Conservation (phyloP, 2,797 vertebrate species). For the Sparus aurata region DNA sequence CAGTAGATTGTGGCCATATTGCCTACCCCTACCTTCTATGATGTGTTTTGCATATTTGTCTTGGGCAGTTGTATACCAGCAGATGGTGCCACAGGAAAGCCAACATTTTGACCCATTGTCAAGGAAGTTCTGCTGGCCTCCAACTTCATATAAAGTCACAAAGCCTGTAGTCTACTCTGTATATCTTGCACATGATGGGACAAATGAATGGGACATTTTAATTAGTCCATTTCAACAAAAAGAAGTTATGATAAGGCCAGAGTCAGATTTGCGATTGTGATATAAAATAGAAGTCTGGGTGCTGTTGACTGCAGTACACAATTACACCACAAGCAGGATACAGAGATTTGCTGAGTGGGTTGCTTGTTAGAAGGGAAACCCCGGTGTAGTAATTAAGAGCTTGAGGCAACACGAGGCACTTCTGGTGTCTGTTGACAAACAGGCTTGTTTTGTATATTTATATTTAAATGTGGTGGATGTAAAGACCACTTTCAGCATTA, state of each 20-base stretch:
- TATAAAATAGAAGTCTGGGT: not conserved
- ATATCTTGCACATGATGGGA: constrained; percentile 4
- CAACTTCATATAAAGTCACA: not conserved
- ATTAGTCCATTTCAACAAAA: not conserved
- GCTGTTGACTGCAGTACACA: constrained; percentile 3
- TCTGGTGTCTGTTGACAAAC: constrained; percentile 73
- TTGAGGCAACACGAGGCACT: constrained; percentile 11
- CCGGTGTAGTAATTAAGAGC: constrained; percentile 36
- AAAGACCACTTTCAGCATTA: constrained; percentile 53
- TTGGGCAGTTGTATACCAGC: constrained; percentile 52
- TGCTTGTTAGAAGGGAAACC: constrained; percentile 19
- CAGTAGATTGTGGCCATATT: too few relatives aligned
- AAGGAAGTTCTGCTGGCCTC: constrained; percentile 4
- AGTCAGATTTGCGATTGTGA: not conserved
- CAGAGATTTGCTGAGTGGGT: constrained; percentile 33
- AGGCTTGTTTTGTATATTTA: constrained; percentile 51
- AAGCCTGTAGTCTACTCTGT: constrained; percentile 13
- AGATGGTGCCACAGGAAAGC: constrained; percentile 72
- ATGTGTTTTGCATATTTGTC: not conserved
- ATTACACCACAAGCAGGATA: constrained; percentile 67
- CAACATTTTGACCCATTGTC: not conserved
- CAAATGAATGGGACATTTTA: constrained; percentile 16
- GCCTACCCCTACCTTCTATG: not conserved
- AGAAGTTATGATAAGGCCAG: not conserved
- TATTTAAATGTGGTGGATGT: constrained; percentile 68